These are phyloP conservation scores for Protonemura montana DNA, from an alignment of 2,888 invertebrate genomes.

Conservation along the genomic window DNA sequence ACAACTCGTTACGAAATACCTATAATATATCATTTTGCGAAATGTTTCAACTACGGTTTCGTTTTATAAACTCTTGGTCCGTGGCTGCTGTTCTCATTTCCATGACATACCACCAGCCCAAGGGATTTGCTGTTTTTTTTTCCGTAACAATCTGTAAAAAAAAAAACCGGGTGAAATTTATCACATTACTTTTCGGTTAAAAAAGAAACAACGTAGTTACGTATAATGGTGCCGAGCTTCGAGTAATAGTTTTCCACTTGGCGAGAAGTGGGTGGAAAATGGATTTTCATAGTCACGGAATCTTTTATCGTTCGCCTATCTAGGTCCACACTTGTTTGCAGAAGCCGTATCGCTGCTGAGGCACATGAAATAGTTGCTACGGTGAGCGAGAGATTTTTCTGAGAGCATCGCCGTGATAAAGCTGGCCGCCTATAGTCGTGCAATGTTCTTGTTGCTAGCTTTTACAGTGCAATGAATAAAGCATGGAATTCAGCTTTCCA, in stretches of 20 bases:
- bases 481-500: neutral
- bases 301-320: neutral
- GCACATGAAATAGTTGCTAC: neutral
- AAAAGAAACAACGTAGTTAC: neutral
- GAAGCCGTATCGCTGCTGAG: neutral
- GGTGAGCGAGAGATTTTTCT: neutral
- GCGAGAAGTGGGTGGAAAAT: neutral
- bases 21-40: slow-evolving; percentile 22
- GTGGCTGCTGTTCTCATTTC: neutral
- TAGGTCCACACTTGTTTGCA: neutral
- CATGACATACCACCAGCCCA: neutral
- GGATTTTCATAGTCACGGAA: neutral
- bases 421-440: neutral
- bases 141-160: neutral
- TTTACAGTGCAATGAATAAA: neutral
- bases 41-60: neutral
- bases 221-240: neutral
- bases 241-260: neutral
- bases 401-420: neutral
- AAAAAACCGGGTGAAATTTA: neutral
- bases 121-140: neutral
- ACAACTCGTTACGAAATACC: slow-evolving; percentile 32
- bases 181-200: neutral
- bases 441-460: neutral
- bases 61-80: neutral